Conservation (phyloP, 1,140 invertebrate species). For the Drosophila nikananu region DNA sequence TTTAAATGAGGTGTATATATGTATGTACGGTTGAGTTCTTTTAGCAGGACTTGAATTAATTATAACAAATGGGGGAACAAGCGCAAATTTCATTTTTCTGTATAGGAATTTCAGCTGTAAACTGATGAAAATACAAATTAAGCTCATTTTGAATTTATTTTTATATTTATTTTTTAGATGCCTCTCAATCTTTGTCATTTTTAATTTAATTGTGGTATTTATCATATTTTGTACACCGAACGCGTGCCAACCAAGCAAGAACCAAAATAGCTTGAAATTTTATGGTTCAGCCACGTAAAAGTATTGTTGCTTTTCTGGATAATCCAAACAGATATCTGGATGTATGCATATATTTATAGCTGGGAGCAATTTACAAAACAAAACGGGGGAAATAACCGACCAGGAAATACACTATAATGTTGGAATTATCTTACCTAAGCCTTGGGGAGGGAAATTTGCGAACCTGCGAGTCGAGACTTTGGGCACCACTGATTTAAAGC, state of each 20-base stretch:
- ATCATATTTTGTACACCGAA: not conserved
- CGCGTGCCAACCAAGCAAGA: not conserved
- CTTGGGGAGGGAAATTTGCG: too few relatives aligned
- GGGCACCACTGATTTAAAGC: not conserved
- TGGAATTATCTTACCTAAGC: not conserved
- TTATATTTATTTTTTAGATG: too few relatives aligned
- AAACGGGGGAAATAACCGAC: not conserved
- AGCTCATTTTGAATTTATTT: too few relatives aligned
- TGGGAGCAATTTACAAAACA: not conserved
- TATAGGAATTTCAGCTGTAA: not conserved
- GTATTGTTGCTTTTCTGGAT: not conserved
- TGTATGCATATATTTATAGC: not conserved
- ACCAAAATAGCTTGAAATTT: not conserved
- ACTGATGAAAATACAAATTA: not conserved
- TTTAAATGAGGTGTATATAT: not conserved
- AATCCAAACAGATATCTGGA: conserved; percentile 1
- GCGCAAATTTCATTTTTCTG: not conserved
- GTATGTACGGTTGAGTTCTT: too few relatives aligned
- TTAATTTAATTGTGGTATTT: not conserved
- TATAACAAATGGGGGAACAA: not conserved
- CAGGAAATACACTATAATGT: not conserved
- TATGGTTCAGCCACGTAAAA: not conserved
- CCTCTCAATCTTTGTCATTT: not conserved
- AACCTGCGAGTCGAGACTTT: not conserved
- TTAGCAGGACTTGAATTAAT: not conserved